Percentiles rank a stretch among this genome's conserved stretches.
Conservation (phyloP, 2,113 vertebrate species). For the Aegithalos caudatus region DNA sequence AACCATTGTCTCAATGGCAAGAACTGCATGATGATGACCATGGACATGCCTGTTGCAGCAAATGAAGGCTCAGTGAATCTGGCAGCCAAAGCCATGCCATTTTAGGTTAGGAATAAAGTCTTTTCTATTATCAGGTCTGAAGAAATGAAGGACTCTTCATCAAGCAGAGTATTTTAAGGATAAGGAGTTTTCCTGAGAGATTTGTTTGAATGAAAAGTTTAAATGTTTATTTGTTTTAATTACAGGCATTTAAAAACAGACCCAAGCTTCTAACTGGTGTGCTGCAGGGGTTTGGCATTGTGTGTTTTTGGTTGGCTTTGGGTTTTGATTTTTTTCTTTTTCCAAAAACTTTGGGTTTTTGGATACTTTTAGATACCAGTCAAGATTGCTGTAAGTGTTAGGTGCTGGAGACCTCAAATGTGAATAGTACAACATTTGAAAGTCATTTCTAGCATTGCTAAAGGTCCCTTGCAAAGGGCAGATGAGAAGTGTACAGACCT, state of each 20-base stretch:
- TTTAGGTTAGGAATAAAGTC: neutral
- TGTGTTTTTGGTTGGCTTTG: neutral
- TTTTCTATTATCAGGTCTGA: neutral
- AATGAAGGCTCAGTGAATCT: neutral
- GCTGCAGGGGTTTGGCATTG: neutral
- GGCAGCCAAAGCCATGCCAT: neutral
- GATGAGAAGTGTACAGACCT: neutral
- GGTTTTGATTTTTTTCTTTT: neutral
- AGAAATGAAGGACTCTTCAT: neutral
- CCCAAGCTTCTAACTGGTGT: neutral
- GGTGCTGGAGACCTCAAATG: neutral
- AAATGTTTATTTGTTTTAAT: neutral
- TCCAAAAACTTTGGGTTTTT: neutral
- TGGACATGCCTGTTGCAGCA: neutral
- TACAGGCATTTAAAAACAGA: neutral
- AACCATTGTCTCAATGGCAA: neutral
- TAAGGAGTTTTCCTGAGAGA: neutral
- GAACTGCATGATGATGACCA: fast-evolving
- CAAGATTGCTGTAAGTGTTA: neutral
- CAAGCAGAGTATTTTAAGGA: neutral
- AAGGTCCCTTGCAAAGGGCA: neutral
- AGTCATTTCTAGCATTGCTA: neutral
- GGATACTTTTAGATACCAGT: neutral
- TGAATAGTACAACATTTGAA: fast-evolving
- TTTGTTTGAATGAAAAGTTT: neutral